A percentile compares a stretch with the other conserved stretches of the same genome.
Conservation (phyloP, 64 coral and sea anemone species). For the Montipora foliosa region DNA sequence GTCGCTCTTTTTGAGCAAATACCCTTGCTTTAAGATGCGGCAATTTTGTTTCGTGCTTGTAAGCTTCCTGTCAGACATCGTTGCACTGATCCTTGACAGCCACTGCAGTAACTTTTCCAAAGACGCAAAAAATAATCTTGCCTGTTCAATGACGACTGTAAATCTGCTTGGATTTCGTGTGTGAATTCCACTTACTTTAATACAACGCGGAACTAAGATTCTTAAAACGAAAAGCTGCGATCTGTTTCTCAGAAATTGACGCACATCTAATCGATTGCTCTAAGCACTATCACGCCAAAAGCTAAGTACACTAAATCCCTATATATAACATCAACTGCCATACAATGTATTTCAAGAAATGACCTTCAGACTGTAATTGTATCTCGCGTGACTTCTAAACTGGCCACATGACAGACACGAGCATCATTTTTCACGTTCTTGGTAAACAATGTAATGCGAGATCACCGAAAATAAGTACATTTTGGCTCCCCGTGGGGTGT, state of each 20-base stretch:
- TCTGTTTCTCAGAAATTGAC: background rate
- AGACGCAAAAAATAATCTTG: background rate
- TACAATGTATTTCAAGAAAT: background rate
- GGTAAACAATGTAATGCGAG: too few species aligned
- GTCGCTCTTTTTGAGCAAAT: constrained; percentile 90
- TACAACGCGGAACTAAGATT: background rate
- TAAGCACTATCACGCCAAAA: background rate
- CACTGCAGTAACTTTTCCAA: background rate
- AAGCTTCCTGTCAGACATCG: background rate
- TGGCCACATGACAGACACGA: background rate
- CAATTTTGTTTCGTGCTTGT: constrained; percentile 21
- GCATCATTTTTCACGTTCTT: background rate
- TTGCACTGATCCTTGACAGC: background rate
- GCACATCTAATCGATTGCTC: background rate
- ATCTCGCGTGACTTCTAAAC: background rate
- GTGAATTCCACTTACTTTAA: background rate
- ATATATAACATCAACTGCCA: background rate
- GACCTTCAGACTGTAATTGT: background rate
- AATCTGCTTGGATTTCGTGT: background rate
- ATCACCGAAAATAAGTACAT: too few species aligned
- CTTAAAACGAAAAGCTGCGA: background rate
- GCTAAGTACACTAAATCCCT: background rate
- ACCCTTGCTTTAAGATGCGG: constrained; percentile 66
- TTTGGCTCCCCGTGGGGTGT: background rate
- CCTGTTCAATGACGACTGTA: background rate